phyloP scores from a whole-genome alignment of 1,140 invertebrate species.

The Solen grandis region DNA sequence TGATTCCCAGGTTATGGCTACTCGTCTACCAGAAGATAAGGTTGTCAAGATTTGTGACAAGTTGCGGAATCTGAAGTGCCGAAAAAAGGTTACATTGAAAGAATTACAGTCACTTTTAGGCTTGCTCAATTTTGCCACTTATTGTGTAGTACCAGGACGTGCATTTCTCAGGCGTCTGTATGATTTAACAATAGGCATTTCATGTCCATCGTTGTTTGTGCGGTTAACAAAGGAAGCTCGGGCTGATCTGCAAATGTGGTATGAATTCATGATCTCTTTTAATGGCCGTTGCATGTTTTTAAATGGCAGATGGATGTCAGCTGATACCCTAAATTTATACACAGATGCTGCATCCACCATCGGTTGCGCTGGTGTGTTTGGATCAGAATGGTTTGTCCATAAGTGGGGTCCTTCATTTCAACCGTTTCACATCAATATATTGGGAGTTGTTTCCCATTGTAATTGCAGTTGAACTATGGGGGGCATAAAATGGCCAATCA shows the following conservation, averaged over 20 bases:
- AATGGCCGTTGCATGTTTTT: constrained; percentile 52
- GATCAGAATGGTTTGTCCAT: constrained; percentile 5
- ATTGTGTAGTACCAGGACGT: constrained; percentile 21
- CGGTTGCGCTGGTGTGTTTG: constrained; percentile 12
- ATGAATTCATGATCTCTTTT: constrained; percentile 31
- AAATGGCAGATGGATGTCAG: constrained; percentile 16
- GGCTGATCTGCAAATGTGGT: constrained; percentile 44
- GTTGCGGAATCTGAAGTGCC: neutral
- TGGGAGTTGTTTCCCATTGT: constrained; percentile 45
- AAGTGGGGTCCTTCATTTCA: neutral
- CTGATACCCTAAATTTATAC: constrained; percentile 18
- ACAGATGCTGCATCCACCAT: constrained; percentile 13
- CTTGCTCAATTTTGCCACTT: constrained; percentile 34
- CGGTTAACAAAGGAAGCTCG: constrained; percentile 27
- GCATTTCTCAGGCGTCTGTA: constrained; percentile 40
- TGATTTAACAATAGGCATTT: constrained; percentile 44
- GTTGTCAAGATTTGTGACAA: neutral
- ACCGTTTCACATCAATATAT: neutral
- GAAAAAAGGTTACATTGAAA: constrained; percentile 4
- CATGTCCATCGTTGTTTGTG: constrained; percentile 37
- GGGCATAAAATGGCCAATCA: constrained; percentile 27
- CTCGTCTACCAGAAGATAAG: constrained; percentile 47
- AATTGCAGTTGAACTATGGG: constrained; percentile 29
- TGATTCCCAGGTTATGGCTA: constrained; percentile 38
- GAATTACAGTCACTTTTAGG: constrained; percentile 46